Conservation (phyloP, 2,113 vertebrate genomes). For the Pungitius pungitius region DNA sequence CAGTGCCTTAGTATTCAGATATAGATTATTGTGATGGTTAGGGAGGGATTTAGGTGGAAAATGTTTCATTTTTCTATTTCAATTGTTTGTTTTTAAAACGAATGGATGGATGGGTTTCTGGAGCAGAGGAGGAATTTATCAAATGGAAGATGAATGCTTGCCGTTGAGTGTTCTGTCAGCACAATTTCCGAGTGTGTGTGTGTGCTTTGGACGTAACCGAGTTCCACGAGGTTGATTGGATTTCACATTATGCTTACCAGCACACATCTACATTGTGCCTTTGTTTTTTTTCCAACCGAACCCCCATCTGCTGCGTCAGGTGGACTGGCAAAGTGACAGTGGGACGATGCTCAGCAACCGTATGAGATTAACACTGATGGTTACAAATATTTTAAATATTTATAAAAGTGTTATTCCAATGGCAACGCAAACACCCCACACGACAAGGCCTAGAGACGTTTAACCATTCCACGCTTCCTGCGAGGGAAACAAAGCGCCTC, state of each 20-base stretch:
- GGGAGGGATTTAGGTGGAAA: conserved; percentile 13
- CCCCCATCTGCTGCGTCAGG: conserved; percentile 2
- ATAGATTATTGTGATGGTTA: conserved; percentile 43
- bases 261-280: conserved; percentile 15
- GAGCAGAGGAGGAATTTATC: conserved; percentile 39
- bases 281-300: conserved; percentile 6
- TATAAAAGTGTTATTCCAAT: neutral
- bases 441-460: too few relatives aligned
- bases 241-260: conserved; percentile 32
- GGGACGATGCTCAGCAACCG: neutral
- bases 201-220: conserved; percentile 3
- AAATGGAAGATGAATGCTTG: conserved; percentile 32
- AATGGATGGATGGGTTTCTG: conserved; percentile 27
- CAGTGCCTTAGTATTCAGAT: conserved; percentile 34
- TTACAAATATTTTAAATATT: neutral
- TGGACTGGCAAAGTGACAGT: neutral
- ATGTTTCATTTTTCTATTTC: conserved; percentile 40
- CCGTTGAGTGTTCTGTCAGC: conserved; percentile 43
- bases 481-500: neutral
- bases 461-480: neutral
- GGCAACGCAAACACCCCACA: neutral
- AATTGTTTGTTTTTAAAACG: conserved; percentile 43
- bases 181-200: conserved; percentile 31
- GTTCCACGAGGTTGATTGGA: conserved; percentile 29
- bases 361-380: neutral